Evolutionary conservation across 64 coral and sea anemone species (phyloP), one percentile per base, ranked within the genome.

Genomic region (Astreopora myriophthalma): DNA sequence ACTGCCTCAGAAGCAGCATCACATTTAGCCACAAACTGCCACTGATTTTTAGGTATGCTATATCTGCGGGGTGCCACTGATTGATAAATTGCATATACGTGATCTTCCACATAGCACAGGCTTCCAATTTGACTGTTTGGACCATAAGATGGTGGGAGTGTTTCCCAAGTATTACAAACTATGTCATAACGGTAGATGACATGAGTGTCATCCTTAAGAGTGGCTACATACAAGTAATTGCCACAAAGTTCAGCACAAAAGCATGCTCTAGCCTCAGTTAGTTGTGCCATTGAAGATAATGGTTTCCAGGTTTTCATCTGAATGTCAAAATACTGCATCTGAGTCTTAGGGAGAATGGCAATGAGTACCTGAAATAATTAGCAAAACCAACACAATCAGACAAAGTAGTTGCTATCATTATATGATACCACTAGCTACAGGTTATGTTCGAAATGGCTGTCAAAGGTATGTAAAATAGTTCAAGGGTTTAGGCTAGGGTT

Each of bases 181-280:
- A 28, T 60, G 6, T 80, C 13, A 60, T 80, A 80, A 34, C 76
- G 24, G 22, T 37, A 60, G 1, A 61, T 80, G 16, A 62, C 17
- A 35, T 16, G 35, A 12, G 2, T 0, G 0, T 30, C 0, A 0
- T 34, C 25, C 0, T 0, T 34, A 16, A 19, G 14, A 29, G 51
- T 14, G 17, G 76, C 48, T 55, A 80, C 76, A 35, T 80, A 80
- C 76, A 80, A 61, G 44, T 62, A 37, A 60, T 80, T 80, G 3
- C 49, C 76, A 23, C 34, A 14, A 35, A 34, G 13, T 16, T 80
- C 75, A 31, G 76, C 48, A 61, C 76, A 80, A 35, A 22, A 35
- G 3, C 76, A 80, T 34, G 55, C 2, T 33, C 3, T 37, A 34
- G 14, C 49, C 0, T 58, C 16, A 10, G 1, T 29, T 11, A 34